Base-by-base conservation (phyloP, 2,888 invertebrate genomes). In the Caenorhabditis virilis region DNA sequence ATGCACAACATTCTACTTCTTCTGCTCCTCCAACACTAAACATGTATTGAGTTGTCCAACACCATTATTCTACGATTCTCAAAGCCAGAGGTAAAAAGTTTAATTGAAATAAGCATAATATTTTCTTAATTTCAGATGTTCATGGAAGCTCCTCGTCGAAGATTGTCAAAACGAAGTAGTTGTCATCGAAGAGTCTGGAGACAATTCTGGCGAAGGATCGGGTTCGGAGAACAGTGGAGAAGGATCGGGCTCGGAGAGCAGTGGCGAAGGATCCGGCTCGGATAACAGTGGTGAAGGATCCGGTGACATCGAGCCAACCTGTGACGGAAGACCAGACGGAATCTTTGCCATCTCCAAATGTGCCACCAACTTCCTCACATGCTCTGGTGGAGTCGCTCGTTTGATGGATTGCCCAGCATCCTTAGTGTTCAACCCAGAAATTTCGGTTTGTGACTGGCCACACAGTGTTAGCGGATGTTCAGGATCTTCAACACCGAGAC, bases 21-120 rank as follows among this genome's bases (percentile, higher is more conserved):
- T 57, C 53, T 63, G 62, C 52, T 48, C 52, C 16, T 43, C 52
- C 6, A 43, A 48, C 43, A n/a, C 26, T 20, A 52, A 48, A 9
- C 62, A 54, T 11, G 48, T 49, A 52, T 51, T 59, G 59, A 52
- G 36, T 22, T 65, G 64, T 35, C 59, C 59, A 45, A 59, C 64
- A 2, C 64, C 58, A 22, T 56, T 65, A 18, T 53, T 56, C 52
- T 65, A 52, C 59, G 56, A 65, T 36, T 35, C 39, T 11, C 26
- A 15, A 2, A 50, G 18, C 15, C 58, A 59, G 26, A 51, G 55
- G 38, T n/a, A n/a, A n/a, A n/a, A n/a, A n/a, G n/a, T n/a, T n/a
- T n/a, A n/a, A n/a, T n/a, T n/a, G n/a, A n/a, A n/a, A n/a, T n/a
- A n/a, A n/a, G n/a, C n/a, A n/a, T n/a, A n/a, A n/a, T n/a, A n/a